Conservation (phyloP, 2,113 vertebrate species). For the Eidolon helvum region DNA sequence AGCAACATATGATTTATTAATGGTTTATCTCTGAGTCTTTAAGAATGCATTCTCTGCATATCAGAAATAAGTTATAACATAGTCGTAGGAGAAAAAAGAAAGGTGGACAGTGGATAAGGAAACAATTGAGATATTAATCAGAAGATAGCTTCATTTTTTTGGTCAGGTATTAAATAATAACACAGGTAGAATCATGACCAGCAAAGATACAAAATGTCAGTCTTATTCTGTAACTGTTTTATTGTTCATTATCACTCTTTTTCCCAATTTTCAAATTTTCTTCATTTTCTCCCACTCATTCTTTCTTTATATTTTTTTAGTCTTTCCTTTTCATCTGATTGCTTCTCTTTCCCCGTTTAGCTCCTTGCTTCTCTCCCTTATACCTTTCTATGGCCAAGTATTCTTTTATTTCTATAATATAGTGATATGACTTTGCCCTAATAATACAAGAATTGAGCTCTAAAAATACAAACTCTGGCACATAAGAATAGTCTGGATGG, state of each 20-base stretch:
- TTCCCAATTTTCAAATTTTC: background rate
- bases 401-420: background rate
- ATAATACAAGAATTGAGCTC: background rate
- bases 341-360: background rate
- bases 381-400: background rate
- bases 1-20: conserved; percentile 49
- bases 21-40: background rate
- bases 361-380: background rate
- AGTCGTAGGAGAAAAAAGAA: background rate
- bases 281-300: background rate
- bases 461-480: background rate
- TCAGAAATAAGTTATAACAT: conserved; percentile 11
- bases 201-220: background rate
- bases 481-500: background rate
- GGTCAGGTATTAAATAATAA: background rate
- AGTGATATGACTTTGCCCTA: background rate
- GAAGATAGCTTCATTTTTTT: background rate
- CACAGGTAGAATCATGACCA: background rate
- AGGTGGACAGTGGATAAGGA: background rate
- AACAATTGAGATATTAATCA: background rate
- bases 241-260: background rate
- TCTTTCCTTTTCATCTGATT: background rate
- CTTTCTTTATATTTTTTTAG: background rate
- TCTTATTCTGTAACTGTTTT: background rate
- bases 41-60: background rate